These are phyloP conservation scores for Trachelus stipa DNA, from an alignment of 2,888 invertebrate genomes.

Conservation along the genomic window DNA sequence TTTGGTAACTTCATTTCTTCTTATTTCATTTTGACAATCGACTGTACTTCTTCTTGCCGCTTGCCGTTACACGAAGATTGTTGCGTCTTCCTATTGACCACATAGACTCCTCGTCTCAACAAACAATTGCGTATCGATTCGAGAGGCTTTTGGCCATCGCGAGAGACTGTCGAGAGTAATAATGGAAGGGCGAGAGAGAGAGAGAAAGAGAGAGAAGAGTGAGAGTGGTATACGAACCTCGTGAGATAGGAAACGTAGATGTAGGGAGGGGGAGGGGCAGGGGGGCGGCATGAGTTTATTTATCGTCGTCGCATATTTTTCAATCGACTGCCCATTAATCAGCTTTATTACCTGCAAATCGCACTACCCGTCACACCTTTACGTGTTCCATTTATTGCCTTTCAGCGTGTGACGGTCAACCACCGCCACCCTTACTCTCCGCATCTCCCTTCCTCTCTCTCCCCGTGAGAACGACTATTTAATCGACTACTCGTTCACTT, in stretches of 20 bases:
- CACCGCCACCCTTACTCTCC: not conserved
- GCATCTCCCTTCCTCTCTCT: not conserved
- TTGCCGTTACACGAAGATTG: not conserved
- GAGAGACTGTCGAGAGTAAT: not conserved
- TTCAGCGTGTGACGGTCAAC: not conserved
- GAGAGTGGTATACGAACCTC: not conserved
- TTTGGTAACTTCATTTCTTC: not conserved
- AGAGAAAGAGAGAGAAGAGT: too few species aligned
- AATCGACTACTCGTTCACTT: not conserved
- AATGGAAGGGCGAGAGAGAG: not conserved
- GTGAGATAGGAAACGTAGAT: not conserved
- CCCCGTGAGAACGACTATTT: not conserved
- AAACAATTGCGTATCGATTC: not conserved
- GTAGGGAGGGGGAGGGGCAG: not conserved
- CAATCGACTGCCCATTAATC: not conserved
- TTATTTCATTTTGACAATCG: not conserved
- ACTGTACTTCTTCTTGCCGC: not conserved
- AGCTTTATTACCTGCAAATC: not conserved
- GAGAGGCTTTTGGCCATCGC: not conserved
- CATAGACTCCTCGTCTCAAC: not conserved
- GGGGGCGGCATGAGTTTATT: not conserved
- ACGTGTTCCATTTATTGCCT: not conserved
- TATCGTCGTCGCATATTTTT: not conserved
- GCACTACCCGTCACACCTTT: not conserved
- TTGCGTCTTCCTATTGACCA: not conserved